Evolutionary conservation across 2,113 vertebrate species (phyloP), one percentile per base, ranked within the genome.

Genomic region (Glareola pratincola): DNA sequence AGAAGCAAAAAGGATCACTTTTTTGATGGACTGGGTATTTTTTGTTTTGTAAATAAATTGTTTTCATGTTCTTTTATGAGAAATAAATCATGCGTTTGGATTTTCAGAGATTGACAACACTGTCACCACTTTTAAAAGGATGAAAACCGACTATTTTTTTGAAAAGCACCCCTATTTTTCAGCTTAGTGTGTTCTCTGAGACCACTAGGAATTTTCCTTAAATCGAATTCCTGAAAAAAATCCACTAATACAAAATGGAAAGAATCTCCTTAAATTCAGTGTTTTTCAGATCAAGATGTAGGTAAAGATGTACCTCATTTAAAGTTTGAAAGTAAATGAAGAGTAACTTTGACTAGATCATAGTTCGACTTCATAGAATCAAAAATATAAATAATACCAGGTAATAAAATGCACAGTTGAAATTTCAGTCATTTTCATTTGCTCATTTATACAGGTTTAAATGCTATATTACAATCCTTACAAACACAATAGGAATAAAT

Each of bases 191-290:
- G 60, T 32, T 50, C 32, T 71, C 37, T 4, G 3, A 60, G 22
- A 30, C 4, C 9, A 48, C 7, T 20, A 79, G 27, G 29, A 69
- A 37, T 87, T 69, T 84, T 80, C 36, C 16, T 71, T 63, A 78
- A 57, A 43, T 32, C 11, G 45, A 66, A 14, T 47, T 59, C 5
- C 36, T 74, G 47, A 76, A 63, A 88, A 57, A 73, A 60, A 51
- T 45, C 34, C 23, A 69, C 9, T 62, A 43, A 36, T 0, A 0
- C 5, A 73, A 83, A 80, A 43, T 15, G 6, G 36, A 41, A 89
- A 80, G 14, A 80, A n/a, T 8, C 3, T 56, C 23, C 18, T 66
- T 56, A 50, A 69, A 24, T 64, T 73, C 26, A 51, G 6, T 22
- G 26, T 16, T 3, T 4, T 83, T 86, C 30, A 48, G 16, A 75